These are phyloP conservation scores for Varroa destructor DNA, from an alignment of 1,140 invertebrate species.

Conservation along the genomic window DNA sequence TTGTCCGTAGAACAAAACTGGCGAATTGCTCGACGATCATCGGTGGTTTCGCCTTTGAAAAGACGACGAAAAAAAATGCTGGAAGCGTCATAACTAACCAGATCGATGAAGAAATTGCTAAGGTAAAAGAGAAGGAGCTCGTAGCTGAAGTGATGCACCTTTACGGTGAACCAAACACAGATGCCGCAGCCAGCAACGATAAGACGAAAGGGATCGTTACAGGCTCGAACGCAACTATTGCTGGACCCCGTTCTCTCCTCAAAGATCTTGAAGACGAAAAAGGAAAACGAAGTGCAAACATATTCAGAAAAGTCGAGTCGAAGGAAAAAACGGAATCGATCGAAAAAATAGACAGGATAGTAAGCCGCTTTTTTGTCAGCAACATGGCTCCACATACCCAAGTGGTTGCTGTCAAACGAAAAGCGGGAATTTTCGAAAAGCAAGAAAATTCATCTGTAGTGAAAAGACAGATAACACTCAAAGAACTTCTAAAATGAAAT, in stretches of 20 bases:
- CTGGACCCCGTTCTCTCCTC: neutral
- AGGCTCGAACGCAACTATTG: neutral
- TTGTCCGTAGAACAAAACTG: neutral
- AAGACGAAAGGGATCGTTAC: neutral
- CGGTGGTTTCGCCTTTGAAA: neutral
- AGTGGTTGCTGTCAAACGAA: constrained; percentile 16
- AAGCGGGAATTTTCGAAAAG: neutral
- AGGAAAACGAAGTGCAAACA: neutral
- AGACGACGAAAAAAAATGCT: neutral
- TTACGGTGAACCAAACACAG: neutral
- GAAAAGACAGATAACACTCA: constrained; percentile 13
- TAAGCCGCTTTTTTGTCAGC: constrained; percentile 23
- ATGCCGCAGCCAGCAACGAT: neutral
- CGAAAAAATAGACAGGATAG: constrained; percentile 8
- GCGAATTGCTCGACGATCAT: neutral
- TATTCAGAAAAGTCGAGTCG: neutral
- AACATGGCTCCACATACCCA: constrained; percentile 19
- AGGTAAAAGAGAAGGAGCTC: constrained; percentile 5
- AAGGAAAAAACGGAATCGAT: neutral
- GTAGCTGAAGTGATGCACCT: neutral
- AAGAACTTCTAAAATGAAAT: neutral
- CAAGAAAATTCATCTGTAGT: neutral
- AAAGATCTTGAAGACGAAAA: neutral
- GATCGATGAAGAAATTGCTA: neutral
- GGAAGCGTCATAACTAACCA: neutral